A percentile compares a stretch with the other conserved stretches of the same genome.
Conservation (phyloP, 2,888 invertebrate genomes). For the Archips xylosteana region DNA sequence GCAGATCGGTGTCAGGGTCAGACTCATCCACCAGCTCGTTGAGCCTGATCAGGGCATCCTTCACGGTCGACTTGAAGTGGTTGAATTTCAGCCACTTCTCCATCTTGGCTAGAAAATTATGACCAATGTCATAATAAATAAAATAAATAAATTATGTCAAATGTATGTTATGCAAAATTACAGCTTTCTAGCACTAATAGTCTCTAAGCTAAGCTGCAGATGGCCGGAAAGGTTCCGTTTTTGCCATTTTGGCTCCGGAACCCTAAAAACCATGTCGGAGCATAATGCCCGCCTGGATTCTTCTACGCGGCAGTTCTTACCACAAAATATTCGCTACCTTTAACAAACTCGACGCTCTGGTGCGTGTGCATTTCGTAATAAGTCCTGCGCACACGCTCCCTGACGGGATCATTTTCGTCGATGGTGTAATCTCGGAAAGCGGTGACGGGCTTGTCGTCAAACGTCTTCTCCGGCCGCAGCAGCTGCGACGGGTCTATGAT, state of each 20-base stretch:
- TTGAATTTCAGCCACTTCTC: constrained; percentile 94
- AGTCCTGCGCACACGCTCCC: constrained; percentile 92
- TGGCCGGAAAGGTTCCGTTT: too few species aligned
- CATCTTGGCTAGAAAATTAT: constrained; percentile 84
- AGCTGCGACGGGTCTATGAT: constrained; percentile 86
- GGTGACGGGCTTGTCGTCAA: constrained; percentile 89
- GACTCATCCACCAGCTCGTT: constrained; percentile 97
- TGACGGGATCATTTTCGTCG: constrained; percentile 90
- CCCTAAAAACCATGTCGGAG: too few species aligned
- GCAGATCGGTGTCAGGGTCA: constrained; percentile 96
- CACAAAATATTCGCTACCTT: constrained; percentile 69
- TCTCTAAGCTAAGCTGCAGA: too few species aligned
- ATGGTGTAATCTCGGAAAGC: constrained; percentile 93
- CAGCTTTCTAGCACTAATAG: too few species aligned
- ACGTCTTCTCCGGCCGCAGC: constrained; percentile 90
- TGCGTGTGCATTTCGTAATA: constrained; percentile 95
- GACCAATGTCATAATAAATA: too few species aligned
- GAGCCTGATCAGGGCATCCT: constrained; percentile 93
- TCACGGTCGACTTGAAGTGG: constrained; percentile 92
- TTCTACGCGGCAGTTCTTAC: too few species aligned
- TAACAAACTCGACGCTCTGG: constrained; percentile 95
- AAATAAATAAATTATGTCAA: too few species aligned
- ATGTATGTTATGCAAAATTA: too few species aligned
- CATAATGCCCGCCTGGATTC: too few species aligned
- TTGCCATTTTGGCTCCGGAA: too few species aligned